Evolutionary conservation across 2,113 vertebrate species (phyloP), one percentile per base, ranked within the genome.

Genomic region (Ivindomyrus marchei): DNA sequence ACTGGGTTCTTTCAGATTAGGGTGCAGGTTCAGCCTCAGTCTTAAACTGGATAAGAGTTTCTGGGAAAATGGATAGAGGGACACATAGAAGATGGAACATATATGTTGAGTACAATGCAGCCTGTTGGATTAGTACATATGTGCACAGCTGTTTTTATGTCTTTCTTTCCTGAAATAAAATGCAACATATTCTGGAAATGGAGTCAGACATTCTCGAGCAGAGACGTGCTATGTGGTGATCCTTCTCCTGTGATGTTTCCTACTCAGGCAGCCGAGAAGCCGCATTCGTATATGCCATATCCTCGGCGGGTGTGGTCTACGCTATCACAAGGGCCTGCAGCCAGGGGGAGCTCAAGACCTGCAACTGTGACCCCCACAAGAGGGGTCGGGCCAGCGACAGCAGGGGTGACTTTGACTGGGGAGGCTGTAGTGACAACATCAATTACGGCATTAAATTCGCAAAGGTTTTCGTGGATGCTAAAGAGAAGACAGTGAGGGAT

Each of bases 381-480:
- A 97, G 97, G 0, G 98, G 98, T 53, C 96, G 97, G 74, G 92
- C 95, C 21, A 96, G 92, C 49, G 98, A 99, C 10, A 96, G 96
- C 4, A 95, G 96, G 56, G 98, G 98, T 85, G 98, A 99, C 91
- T 99, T 98, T 31, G 98, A 99, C 94, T 99, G 98, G 98, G 98
- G 98, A 0, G 98, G 98, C 93, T 99, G 98, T 93, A 99, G 98
- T 1, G 98, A 99, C 95, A 98, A 99, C 92, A 98, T 99, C 93
- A 97, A 98, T 95, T 99, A 99, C 0, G 98, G 98, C 13, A 97
- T 99, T 88, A 97, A 97, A 88, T 99, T 99, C 31, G 97, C 98
- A 92, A 99, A 99, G 93, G 97, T 96, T 89, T 99, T 99, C 2
- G 97, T 99, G 92, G 98, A 99, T 0, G 98, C 98, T 94, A 99